A percentile compares a stretch with the other conserved stretches of the same genome.
Conservation (phyloP, 2,888 invertebrate species). For the Malthinus flaveolus region DNA sequence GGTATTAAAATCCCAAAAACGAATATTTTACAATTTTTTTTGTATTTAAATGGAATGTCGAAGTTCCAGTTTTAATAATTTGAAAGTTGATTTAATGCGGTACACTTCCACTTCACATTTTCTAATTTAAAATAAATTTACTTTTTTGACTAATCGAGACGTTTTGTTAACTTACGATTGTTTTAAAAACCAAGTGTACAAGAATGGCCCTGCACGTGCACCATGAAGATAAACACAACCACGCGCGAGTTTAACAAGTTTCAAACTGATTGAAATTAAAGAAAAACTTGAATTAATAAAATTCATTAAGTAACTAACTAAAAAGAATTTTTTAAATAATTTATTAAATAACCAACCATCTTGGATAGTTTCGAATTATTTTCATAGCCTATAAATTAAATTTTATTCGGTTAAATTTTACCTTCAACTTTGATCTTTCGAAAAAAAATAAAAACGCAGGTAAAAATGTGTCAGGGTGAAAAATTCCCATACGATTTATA, state of each 20-base stretch:
- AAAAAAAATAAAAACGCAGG: slow-evolving; percentile 2
- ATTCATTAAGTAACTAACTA: background rate
- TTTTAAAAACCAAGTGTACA: too few species aligned
- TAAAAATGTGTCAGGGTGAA: slow-evolving; percentile 1
- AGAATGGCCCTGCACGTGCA: background rate
- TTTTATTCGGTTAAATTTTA: background rate
- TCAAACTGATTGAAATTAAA: background rate
- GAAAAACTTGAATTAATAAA: background rate
- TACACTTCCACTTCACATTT: too few species aligned
- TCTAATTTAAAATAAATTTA: too few species aligned
- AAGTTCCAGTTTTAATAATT: too few species aligned
- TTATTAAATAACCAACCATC: background rate
- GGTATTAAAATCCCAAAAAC: too few species aligned
- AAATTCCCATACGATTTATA: background rate
- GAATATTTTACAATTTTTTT: too few species aligned
- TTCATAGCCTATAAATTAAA: too few species aligned
- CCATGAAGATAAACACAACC: background rate
- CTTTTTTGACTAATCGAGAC: too few species aligned
- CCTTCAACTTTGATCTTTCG: background rate
- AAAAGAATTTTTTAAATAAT: background rate
- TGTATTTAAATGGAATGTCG: too few species aligned
- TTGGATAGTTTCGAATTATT: background rate
- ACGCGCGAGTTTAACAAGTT: slow-evolving; percentile 1
- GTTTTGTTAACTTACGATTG: too few species aligned
- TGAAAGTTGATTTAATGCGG: too few species aligned